Evolutionary conservation across 23 tunicate species (phyloP).

Genomic region (Styela clava): DNA sequence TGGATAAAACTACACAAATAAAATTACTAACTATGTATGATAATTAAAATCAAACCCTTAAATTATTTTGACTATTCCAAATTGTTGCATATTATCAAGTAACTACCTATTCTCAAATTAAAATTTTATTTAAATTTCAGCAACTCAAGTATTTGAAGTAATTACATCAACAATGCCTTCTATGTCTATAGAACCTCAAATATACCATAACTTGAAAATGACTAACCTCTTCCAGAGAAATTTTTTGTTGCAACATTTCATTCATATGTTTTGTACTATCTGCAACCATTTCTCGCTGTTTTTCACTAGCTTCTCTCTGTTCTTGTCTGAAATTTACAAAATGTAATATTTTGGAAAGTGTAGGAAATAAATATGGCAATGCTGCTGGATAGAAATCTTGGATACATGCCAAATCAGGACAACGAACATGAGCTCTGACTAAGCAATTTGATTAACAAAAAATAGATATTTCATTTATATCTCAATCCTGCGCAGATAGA

Average conservation of each 20-base stretch:
- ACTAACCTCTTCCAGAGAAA: constrained; percentile 29
- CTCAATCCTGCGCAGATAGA: too few relatives aligned
- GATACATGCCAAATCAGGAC: too few relatives aligned
- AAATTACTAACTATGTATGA: too few relatives aligned
- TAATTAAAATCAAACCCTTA: too few relatives aligned
- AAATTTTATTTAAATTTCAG: neutral
- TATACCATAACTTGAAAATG: neutral
- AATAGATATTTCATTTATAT: too few relatives aligned
- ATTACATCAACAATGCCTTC: neutral
- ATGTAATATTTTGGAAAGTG: neutral
- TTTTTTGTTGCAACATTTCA: constrained; percentile 17
- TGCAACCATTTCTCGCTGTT: constrained; percentile 7
- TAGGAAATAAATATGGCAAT: neutral
- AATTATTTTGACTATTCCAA: too few relatives aligned
- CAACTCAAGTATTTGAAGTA: neutral
- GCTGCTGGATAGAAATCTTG: neutral
- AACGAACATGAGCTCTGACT: too few relatives aligned
- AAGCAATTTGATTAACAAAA: too few relatives aligned
- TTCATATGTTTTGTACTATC: constrained; percentile 23
- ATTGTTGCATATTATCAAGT: too few relatives aligned
- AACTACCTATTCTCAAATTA: too few relatives aligned
- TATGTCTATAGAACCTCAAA: neutral
- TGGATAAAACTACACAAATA: too few relatives aligned
- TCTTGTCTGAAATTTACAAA: neutral
- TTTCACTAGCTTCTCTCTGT: constrained; percentile 19